Evolutionary conservation across 1,140 invertebrate species (phyloP).

Genomic region (Caenorhabditis brenneri): DNA sequence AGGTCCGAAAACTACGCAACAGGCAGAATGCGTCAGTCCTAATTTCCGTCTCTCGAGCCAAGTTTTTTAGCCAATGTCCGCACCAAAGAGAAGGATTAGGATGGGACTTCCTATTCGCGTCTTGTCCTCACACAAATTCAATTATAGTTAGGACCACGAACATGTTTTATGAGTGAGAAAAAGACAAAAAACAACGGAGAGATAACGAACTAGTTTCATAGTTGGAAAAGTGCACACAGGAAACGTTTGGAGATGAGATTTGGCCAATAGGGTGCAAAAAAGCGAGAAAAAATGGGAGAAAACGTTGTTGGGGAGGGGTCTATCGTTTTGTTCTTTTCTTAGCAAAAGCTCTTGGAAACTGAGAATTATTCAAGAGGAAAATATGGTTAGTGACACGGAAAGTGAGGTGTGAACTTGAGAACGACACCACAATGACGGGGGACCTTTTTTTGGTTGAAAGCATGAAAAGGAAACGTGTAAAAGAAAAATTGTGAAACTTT

Average conservation of each 20-base stretch:
- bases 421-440: not conserved
- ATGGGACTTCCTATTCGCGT: constrained; percentile 5
- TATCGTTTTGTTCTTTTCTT: constrained; percentile 33
- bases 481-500: no score
- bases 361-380: constrained; percentile 30
- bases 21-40: not conserved
- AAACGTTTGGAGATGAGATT: constrained; percentile 21
- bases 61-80: not conserved
- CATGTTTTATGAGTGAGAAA: constrained; percentile 20
- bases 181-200: not conserved
- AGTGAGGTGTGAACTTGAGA: not conserved
- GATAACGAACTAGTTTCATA: not conserved
- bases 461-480: no score
- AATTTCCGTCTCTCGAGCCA: constrained; percentile 24
- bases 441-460: no score
- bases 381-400: constrained; percentile 39
- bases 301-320: not conserved
- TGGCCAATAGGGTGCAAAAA: not conserved
- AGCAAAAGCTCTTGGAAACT: not conserved
- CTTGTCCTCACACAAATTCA: not conserved
- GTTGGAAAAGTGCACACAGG: constrained; percentile 31
- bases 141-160: constrained; percentile 23
- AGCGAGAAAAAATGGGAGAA: not conserved
- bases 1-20: not conserved
- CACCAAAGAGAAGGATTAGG: not conserved